Percentiles rank a stretch among this genome's conserved stretches.
These are phyloP conservation scores for Nipponia nippon DNA, from an alignment of 2,113 vertebrate genomes.

Conservation along the genomic window DNA sequence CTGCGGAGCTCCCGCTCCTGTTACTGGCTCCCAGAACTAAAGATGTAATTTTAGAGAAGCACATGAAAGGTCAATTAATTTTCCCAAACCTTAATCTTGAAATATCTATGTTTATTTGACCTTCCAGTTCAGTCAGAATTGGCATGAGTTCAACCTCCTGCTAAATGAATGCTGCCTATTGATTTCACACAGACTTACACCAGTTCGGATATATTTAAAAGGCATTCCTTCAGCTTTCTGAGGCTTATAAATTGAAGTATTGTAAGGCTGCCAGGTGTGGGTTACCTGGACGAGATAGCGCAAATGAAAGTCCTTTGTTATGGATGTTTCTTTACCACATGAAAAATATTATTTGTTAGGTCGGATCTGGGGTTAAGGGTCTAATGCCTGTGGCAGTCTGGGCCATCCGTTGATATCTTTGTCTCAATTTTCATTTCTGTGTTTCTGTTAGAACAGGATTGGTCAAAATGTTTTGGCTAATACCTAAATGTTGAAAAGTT, in stretches of 20 bases:
- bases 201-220: neutral
- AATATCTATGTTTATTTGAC: slow-evolving; percentile 8
- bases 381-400: neutral
- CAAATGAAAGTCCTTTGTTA: neutral
- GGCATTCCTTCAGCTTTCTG: neutral
- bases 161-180: slow-evolving; percentile 2
- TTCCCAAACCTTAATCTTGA: neutral
- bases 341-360: neutral
- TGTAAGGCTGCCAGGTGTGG: neutral
- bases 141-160: neutral
- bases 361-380: neutral
- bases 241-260: neutral
- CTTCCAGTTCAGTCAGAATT: neutral
- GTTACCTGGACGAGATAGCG: neutral
- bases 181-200: neutral
- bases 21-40: neutral
- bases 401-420: neutral
- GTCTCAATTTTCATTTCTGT: neutral
- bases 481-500: neutral
- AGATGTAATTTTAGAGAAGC: neutral
- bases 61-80: neutral
- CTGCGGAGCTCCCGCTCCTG: neutral
- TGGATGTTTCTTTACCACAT: neutral
- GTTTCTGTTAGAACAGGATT: neutral
- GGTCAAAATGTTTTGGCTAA: neutral